Base-by-base conservation (phyloP, 2,113 vertebrate species). In the Zingel zingel region DNA sequence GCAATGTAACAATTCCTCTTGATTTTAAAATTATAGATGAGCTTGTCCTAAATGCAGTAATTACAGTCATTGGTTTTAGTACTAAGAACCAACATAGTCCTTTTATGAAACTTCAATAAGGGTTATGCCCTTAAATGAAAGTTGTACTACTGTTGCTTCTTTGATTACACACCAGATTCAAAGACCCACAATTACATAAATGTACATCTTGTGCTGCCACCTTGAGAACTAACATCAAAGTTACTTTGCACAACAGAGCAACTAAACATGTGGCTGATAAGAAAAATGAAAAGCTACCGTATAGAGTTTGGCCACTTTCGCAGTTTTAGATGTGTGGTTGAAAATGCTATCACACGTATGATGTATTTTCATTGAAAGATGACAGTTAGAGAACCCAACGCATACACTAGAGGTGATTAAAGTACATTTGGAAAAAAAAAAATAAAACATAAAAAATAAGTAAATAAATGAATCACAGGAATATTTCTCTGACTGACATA, bases 171-270 rank as follows among this genome's bases (percentile, higher is more conserved):
- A 67, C n/a, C 30, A 30, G 7, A 58, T 48, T 51, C 67, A 58
- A 68, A 47, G 66, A 65, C 19, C 27, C 23, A 54, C 56, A 30
- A 47, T 53, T 62, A 36, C 30, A 68, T 45, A 53, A 51, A 23
- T 0, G 5, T 7, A 57, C 43, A 47, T 62, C 4, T 54, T 56
- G 53, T 45, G 1, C 72, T 68, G 36, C 50, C n/a, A 75, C 63
- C 36, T 74, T 63, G 48, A 84, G 30, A 77, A 71, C 54, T 33
- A 15, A 48, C 21, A 45, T 53, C 51, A 72, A 73, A 33, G 61
- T 61, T 73, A 59, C 51, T 61, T 33, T 25, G 6, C 25, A 39
- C 27, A 72, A 58, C 1, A 33, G 36, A 67, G 9, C 12, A 19
- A 11, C 13, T 50, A 36, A 11, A 66, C 23, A 48, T 36, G 43